phyloP scores from a whole-genome alignment of 2,888 invertebrate species.

The Standfussiana lucernea region DNA sequence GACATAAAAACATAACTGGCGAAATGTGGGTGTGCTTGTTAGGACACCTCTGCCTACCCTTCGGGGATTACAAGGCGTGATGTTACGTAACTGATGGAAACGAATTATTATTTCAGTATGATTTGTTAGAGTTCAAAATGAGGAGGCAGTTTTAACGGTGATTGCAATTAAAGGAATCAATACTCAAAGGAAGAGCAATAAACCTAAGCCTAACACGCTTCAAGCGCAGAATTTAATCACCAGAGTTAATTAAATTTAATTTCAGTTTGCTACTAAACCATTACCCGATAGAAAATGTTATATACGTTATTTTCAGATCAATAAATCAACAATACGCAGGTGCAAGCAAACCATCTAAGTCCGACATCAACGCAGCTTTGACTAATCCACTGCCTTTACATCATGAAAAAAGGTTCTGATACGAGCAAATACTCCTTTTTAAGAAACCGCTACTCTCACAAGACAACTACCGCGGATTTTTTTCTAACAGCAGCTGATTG shows the following conservation, averaged over 20 bases:
- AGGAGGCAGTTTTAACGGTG: not conserved
- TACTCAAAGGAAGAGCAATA: not conserved
- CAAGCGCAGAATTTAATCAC: not conserved
- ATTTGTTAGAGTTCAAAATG: not conserved
- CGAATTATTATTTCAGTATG: not conserved
- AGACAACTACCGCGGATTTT: constrained; percentile 33
- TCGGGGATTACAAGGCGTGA: no score
- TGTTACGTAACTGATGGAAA: no score
- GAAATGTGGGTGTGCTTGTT: no score
- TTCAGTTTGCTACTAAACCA: not conserved
- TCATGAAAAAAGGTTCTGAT: constrained; percentile 46
- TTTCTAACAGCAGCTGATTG: constrained; percentile 39
- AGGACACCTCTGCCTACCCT: no score
- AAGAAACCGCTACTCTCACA: constrained; percentile 28
- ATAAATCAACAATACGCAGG: constrained; percentile 9
- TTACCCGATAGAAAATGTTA: not conserved
- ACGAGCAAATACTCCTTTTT: constrained; percentile 48
- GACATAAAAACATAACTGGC: no score
- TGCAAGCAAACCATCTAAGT: constrained; percentile 13
- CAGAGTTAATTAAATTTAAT: not conserved
- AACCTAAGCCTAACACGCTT: not conserved
- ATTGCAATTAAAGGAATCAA: not conserved
- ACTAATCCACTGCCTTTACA: constrained; percentile 12
- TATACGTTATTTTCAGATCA: not conserved
- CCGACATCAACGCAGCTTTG: constrained; percentile 5